Percentiles rank a stretch among this genome's conserved stretches.
Evolutionary conservation across 2,888 invertebrate species (phyloP).

Genomic region (Alloplasta piceator): DNA sequence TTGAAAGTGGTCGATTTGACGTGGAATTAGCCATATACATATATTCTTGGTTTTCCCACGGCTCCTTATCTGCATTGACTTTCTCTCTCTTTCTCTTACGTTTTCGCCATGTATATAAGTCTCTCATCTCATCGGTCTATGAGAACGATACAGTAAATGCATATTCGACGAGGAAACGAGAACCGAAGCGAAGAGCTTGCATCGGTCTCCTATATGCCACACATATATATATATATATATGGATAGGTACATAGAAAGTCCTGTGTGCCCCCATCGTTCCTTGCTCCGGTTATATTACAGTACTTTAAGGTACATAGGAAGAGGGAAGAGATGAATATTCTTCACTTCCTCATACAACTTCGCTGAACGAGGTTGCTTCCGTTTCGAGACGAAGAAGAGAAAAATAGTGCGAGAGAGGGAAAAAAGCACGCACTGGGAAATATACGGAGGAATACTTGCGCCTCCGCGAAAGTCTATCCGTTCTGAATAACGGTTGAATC

Average conservation of each 20-base stretch:
- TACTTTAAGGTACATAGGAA: constrained; percentile 1
- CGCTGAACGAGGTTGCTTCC: constrained; percentile 33
- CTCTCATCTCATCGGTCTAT: constrained; percentile 34
- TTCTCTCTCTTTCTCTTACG: not conserved
- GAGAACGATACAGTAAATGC: constrained; percentile 46
- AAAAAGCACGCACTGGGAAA: constrained; percentile 28
- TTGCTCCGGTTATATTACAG: constrained; percentile 4
- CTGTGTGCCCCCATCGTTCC: constrained; percentile 14
- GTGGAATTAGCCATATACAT: too few species aligned
- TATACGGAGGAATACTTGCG: constrained; percentile 56
- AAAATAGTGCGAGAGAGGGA: constrained; percentile 20
- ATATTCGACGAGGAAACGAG: constrained; percentile 47
- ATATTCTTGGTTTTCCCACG: constrained; percentile 16
- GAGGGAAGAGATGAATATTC: constrained; percentile 58
- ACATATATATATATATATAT: constrained; percentile 1
- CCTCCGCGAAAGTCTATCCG: constrained; percentile 63
- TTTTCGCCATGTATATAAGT: constrained; percentile 13
- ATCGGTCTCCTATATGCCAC: not conserved
- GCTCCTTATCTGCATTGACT: constrained; percentile 22
- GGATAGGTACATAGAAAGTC: constrained; percentile 28
- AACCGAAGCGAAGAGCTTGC: constrained; percentile 42
- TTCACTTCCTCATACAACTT: constrained; percentile 52
- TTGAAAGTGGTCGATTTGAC: too few species aligned
- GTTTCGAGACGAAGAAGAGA: constrained; percentile 39
- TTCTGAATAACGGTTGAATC: constrained; percentile 66